phyloP scores from a whole-genome alignment of 1,140 invertebrate species.

The Lepidurus arcticus region DNA sequence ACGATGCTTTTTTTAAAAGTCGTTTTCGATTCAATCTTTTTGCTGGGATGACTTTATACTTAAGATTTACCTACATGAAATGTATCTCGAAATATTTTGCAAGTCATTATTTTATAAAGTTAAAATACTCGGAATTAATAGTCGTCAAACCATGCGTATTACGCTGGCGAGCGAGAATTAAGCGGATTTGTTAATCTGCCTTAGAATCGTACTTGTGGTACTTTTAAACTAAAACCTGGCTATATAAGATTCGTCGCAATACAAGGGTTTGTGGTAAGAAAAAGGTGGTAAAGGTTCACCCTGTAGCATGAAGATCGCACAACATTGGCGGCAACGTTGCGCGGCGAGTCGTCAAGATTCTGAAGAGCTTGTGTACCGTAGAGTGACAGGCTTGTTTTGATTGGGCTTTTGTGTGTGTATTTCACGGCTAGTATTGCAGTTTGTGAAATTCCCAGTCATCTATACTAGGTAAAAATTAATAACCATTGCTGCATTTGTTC shows the following conservation, averaged over 20 bases:
- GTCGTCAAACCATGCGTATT: no score
- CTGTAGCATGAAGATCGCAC: neutral
- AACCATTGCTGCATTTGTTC: neutral
- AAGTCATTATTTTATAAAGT: no score
- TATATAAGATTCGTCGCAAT: neutral
- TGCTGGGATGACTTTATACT: no score
- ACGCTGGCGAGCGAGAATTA: no score
- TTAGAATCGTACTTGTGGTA: no score
- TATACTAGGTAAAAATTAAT: neutral
- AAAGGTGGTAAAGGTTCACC: neutral
- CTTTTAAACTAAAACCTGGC: neutral
- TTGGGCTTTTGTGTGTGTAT: neutral
- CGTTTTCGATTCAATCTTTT: no score
- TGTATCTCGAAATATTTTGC: no score
- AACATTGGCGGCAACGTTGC: constrained; percentile 7
- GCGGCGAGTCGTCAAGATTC: neutral
- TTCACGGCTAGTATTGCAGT: neutral
- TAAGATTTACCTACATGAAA: no score
- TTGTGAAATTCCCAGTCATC: neutral
- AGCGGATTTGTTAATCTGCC: no score
- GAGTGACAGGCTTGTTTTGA: neutral
- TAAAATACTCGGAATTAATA: no score
- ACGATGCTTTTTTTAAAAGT: no score
- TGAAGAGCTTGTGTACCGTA: neutral
- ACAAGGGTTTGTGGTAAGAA: neutral